These are phyloP conservation scores for Glyphotaelius pellucidus DNA, from an alignment of 2,888 invertebrate species.

Conservation along the genomic window DNA sequence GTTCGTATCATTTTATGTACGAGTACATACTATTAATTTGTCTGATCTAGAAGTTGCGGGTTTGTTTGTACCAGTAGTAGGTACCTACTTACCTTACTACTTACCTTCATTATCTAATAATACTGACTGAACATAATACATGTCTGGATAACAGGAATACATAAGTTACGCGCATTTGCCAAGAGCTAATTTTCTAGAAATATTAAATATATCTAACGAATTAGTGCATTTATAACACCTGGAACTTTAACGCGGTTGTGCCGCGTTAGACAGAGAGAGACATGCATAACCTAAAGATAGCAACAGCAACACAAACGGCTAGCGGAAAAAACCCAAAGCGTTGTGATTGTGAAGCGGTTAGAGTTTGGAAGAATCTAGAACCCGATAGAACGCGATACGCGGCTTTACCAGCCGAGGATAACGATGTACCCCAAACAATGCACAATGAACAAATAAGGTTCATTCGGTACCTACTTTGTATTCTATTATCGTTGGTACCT, in stretches of 20 bases:
- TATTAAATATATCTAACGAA: background rate
- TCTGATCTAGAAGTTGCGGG: no score
- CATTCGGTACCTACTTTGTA: background rate
- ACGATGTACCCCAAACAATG: background rate
- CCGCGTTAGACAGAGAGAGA: background rate
- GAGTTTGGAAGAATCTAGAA: background rate
- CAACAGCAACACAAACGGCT: background rate
- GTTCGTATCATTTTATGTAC: no score
- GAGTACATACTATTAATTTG: no score
- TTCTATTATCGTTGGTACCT: no score
- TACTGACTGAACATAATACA: background rate
- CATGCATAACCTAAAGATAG: background rate
- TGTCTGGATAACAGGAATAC: background rate
- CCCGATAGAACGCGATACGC: background rate
- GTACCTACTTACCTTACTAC: no score
- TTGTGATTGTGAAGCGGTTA: background rate
- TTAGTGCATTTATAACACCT: background rate
- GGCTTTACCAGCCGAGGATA: background rate
- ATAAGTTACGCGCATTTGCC: background rate
- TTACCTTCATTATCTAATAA: no score
- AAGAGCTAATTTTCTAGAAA: background rate
- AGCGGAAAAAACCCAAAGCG: slow-evolving; percentile 29
- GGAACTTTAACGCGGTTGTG: background rate
- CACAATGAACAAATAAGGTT: background rate
- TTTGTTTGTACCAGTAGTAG: no score